These are phyloP conservation scores for Bruchidius siliquastri DNA, from an alignment of 2,888 invertebrate species.

Conservation along the genomic window DNA sequence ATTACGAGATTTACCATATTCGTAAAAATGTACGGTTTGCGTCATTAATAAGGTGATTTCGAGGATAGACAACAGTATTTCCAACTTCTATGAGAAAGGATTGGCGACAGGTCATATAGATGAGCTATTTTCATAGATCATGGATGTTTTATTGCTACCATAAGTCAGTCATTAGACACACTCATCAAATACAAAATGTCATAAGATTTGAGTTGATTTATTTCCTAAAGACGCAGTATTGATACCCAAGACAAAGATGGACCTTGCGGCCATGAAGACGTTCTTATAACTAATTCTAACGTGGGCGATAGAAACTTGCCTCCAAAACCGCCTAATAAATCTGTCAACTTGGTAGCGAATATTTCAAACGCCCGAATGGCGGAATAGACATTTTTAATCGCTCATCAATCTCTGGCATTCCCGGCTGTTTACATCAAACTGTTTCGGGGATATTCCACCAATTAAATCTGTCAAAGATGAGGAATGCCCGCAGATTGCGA, in stretches of 20 bases:
- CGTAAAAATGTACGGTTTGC: neutral
- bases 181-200: too few relatives aligned
- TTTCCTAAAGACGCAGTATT: too few relatives aligned
- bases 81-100: too few relatives aligned
- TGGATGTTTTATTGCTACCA: too few relatives aligned
- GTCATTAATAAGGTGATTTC: neutral
- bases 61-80: neutral
- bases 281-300: neutral
- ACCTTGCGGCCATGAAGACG: neutral
- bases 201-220: too few relatives aligned
- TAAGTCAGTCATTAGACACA: too few relatives aligned
- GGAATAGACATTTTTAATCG: neutral
- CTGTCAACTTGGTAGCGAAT: neutral
- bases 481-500: neutral
- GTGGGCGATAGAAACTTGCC: neutral
- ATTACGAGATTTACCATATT: neutral
- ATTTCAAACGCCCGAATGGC: neutral
- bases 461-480: neutral
- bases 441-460: neutral
- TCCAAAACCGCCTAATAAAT: neutral
- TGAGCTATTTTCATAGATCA: too few relatives aligned
- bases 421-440: neutral
- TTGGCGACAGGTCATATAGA: too few relatives aligned
- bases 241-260: too few relatives aligned
- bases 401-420: neutral